These are phyloP conservation scores for Diabrotica balteata DNA, from an alignment of 2,888 invertebrate genomes.

Conservation along the genomic window DNA sequence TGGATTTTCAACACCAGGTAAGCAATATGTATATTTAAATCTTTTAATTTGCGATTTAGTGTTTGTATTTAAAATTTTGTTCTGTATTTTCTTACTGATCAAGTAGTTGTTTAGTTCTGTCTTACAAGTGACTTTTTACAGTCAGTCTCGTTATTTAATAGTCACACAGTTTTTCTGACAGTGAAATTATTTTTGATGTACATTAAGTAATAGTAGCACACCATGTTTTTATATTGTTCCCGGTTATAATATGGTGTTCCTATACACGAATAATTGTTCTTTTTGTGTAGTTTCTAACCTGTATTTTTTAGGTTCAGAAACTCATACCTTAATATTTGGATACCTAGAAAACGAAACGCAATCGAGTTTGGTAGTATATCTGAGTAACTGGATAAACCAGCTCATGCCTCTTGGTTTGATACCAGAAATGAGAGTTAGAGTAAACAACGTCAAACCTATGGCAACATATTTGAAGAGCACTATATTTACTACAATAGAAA, in stretches of 20 bases:
- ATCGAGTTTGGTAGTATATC: conserved; percentile 12
- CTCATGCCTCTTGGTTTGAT: conserved; percentile 41
- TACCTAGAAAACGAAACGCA: conserved; percentile 25
- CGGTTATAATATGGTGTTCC: no score
- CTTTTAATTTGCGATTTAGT: background rate
- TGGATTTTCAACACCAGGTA: conserved; percentile 41
- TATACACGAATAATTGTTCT: background rate
- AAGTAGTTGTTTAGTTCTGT: no score
- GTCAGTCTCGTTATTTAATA: no score
- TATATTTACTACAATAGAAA: conserved; percentile 40
- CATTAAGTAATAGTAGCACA: no score
- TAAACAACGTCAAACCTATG: conserved; percentile 39
- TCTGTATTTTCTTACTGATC: background rate
- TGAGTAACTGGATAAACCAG: conserved; percentile 41
- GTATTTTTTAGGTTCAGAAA: conserved; percentile 10
- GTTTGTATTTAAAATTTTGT: background rate
- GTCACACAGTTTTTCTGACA: no score
- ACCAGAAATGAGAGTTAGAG: conserved; percentile 37
- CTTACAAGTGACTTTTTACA: no score
- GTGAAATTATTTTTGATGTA: no score
- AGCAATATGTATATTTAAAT: no score
- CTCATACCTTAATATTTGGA: conserved; percentile 26
- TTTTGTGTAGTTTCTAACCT: background rate
- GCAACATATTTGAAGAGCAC: conserved; percentile 41
- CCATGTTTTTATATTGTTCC: no score